A percentile compares a stretch with the other conserved stretches of the same genome.
These are phyloP conservation scores for Zaprionus lineosus DNA, from an alignment of 2,888 invertebrate genomes.

Conservation along the genomic window DNA sequence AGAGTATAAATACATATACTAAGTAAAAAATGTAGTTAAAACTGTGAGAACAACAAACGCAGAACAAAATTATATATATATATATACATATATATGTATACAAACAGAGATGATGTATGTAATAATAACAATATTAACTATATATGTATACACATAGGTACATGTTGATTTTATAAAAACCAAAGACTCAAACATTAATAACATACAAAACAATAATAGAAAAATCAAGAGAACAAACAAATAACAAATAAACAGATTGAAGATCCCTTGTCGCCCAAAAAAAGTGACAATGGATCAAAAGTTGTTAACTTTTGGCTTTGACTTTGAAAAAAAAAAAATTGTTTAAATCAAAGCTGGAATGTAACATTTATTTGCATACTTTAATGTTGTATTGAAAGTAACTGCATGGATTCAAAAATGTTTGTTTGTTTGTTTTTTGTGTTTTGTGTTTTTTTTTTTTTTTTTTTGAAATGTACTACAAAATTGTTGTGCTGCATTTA, in stretches of 20 bases:
- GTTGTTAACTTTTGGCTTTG: conserved; percentile 45
- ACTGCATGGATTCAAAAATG: conserved; percentile 8
- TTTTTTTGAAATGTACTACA: conserved; percentile 35
- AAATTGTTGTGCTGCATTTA: conserved; percentile 54
- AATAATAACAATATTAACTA: conserved; percentile 41
- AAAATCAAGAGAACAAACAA: too few relatives aligned
- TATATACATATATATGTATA: too few relatives aligned
- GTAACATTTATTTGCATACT: conserved; percentile 30
- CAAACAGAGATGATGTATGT: conserved; percentile 35
- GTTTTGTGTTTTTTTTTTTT: conserved; percentile 17
- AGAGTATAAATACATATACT: conserved; percentile 37
- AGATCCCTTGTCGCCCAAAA: too few relatives aligned
- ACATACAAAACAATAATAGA: too few relatives aligned
- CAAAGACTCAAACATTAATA: conserved; percentile 77
- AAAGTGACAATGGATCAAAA: too few relatives aligned
- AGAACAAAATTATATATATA: conserved; percentile 43
- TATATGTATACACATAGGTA: conserved; percentile 43
- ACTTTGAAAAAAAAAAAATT: too few relatives aligned
- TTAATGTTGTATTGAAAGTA: conserved; percentile 37
- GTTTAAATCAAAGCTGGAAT: conserved; percentile 17
- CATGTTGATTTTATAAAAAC: conserved; percentile 70
- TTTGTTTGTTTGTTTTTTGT: neutral
- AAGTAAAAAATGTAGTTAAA: conserved; percentile 39
- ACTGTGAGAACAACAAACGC: conserved; percentile 30
- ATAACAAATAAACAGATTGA: conserved; percentile 41